Percentiles rank a stretch among this genome's conserved stretches.
Conservation (phyloP, 1,140 invertebrate species). For the Bombus waltoni region DNA sequence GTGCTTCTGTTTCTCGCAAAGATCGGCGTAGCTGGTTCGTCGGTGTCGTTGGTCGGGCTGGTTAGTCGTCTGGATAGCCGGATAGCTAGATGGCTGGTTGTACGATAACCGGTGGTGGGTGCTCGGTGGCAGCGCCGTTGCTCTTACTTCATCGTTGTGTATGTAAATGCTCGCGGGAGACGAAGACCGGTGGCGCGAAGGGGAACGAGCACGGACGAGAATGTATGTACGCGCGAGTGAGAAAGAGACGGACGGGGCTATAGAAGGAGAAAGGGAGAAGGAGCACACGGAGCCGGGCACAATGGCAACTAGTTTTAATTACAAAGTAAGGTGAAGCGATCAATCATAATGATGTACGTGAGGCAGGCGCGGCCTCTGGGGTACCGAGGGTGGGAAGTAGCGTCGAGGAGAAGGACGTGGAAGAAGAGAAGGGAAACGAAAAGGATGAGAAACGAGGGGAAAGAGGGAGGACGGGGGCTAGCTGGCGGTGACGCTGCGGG, state of each 20-base stretch:
- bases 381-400: conserved; percentile 70
- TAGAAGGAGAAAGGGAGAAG: conserved; percentile 26
- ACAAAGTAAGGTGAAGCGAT: conserved; percentile 84
- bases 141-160: conserved; percentile 62
- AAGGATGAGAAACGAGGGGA: conserved; percentile 65
- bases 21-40: conserved; percentile 38
- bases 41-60: conserved; percentile 44
- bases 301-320: conserved; percentile 84
- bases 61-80: conserved; percentile 46
- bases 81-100: conserved; percentile 59
- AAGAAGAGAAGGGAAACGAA: conserved; percentile 59
- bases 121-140: conserved; percentile 59
- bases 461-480: conserved; percentile 67
- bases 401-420: conserved; percentile 55
- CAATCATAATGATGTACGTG: conserved; percentile 84
- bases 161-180: conserved; percentile 76
- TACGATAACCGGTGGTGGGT: conserved; percentile 61
- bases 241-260: not conserved
- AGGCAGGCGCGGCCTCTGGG: conserved; percentile 81
- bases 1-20: conserved; percentile 50
- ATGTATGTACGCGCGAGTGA: not conserved
- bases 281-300: conserved; percentile 72
- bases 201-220: not conserved
- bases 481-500: conserved; percentile 69
- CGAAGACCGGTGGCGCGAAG: conserved; percentile 28